Evolutionary conservation across 2,797 vertebrate species (phyloP).

Genomic region (Cossypha polioptera): DNA sequence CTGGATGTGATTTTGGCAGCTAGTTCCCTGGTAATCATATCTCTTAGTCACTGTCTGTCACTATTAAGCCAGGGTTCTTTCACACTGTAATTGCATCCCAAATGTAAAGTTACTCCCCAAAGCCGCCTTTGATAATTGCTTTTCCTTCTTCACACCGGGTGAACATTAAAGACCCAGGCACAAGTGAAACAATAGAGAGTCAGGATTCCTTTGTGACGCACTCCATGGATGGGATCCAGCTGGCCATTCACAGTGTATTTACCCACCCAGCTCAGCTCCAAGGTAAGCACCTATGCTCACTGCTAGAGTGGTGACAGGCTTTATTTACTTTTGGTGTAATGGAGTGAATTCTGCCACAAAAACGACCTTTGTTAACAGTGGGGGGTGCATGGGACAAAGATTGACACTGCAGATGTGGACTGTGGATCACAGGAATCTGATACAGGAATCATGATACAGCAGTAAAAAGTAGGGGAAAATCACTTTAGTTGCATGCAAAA

Average conservation of each 20-base stretch:
- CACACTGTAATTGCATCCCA: background rate
- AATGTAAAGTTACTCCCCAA: slow-evolving; percentile 25
- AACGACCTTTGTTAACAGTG: background rate
- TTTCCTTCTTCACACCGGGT: slow-evolving; percentile 17
- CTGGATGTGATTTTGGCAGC: slow-evolving; percentile 35
- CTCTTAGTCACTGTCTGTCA: slow-evolving; percentile 59
- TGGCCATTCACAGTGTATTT: slow-evolving; percentile 60
- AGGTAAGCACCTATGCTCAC: slow-evolving; percentile 58
- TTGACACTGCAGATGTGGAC: background rate
- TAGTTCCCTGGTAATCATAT: slow-evolving; percentile 37
- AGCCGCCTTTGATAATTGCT: slow-evolving; percentile 25
- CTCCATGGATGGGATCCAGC: slow-evolving; percentile 50
- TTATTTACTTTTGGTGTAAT: slow-evolving; percentile 58
- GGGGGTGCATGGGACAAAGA: background rate
- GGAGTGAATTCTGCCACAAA: slow-evolving; percentile 37
- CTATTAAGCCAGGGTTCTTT: slow-evolving; percentile 38
- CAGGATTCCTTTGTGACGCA: slow-evolving; percentile 44
- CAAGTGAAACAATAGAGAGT: slow-evolving; percentile 53
- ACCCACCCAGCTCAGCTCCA: slow-evolving; percentile 55
- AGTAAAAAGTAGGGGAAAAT: background rate
- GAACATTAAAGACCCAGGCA: slow-evolving; percentile 6
- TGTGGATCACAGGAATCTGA: background rate
- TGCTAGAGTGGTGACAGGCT: slow-evolving; percentile 53
- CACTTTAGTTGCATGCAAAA: background rate
- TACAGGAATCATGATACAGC: background rate